Percentiles rank a stretch among this genome's conserved stretches.
Conservation (phyloP, 2,113 vertebrate species). For the Protomyctophum bolini region DNA sequence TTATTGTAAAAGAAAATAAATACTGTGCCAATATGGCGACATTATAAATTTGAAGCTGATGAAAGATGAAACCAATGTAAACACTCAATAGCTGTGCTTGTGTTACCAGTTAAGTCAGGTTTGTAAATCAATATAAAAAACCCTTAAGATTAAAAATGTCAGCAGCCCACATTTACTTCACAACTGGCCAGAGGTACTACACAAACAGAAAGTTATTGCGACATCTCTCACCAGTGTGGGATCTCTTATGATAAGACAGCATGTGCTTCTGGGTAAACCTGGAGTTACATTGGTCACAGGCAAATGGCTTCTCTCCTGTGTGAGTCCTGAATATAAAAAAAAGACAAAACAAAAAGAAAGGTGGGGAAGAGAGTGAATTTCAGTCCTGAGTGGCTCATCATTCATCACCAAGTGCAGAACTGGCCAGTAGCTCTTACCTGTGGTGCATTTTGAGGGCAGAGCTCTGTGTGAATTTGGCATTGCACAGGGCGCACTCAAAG, state of each 20-base stretch:
- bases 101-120: too few relatives aligned
- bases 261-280: conserved; percentile 98
- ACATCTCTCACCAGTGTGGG: conserved; percentile 88
- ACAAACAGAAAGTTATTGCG: background rate
- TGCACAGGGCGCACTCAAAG: conserved; percentile 87
- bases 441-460: conserved; percentile 95
- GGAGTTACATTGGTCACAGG: conserved; percentile 91
- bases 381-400: background rate
- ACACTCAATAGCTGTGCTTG: too few relatives aligned
- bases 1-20: too few relatives aligned
- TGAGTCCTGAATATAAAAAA: conserved; percentile 84
- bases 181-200: too few relatives aligned
- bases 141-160: background rate
- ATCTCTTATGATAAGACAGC: conserved; percentile 95
- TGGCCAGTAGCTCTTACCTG: conserved; percentile 78
- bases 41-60: too few relatives aligned
- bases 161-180: too few relatives aligned
- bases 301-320: conserved; percentile 96
- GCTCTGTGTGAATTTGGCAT: conserved; percentile 93
- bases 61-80: too few relatives aligned
- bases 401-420: background rate
- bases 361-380: background rate
- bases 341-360: background rate
- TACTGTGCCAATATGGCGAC: too few relatives aligned
- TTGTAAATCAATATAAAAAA: background rate